phyloP scores from a whole-genome alignment of 2,888 invertebrate genomes.

The Agapostemon virescens region DNA sequence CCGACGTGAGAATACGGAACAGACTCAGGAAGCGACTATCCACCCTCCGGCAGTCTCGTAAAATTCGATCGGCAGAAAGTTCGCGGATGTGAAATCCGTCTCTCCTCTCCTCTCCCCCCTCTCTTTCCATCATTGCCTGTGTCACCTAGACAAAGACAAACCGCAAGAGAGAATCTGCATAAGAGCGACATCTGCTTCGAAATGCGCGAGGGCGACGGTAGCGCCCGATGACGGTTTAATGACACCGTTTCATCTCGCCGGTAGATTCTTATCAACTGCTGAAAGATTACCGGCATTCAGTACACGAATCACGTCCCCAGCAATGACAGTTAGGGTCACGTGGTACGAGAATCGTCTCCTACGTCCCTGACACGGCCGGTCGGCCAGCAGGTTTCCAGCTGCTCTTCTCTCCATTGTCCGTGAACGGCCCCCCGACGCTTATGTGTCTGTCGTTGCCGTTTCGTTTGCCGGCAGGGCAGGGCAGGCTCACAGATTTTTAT shows the following conservation, averaged over 20 bases:
- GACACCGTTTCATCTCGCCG: constrained; percentile 5
- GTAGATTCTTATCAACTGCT: constrained; percentile 31
- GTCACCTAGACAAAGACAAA: background rate
- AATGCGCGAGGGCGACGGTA: constrained; percentile 14
- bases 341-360: constrained; percentile 44
- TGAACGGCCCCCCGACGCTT: constrained; percentile 30
- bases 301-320: constrained; percentile 35
- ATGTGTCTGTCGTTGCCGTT: constrained; percentile 21
- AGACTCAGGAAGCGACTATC: constrained; percentile 1
- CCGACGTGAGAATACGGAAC: constrained; percentile 7
- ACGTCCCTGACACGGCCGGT: constrained; percentile 52
- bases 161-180: background rate
- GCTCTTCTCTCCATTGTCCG: constrained; percentile 45
- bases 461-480: constrained; percentile 27
- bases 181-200: constrained; percentile 25
- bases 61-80: constrained; percentile 22
- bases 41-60: constrained; percentile 2
- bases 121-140: background rate
- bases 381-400: constrained; percentile 63
- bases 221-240: constrained; percentile 17
- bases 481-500: constrained; percentile 54
- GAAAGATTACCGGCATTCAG: constrained; percentile 12
- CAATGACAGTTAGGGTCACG: constrained; percentile 50
- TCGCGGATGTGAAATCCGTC: background rate
- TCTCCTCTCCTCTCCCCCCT: background rate